Conservation (phyloP, 2,888 invertebrate genomes). For the Luperina nickerlii region DNA sequence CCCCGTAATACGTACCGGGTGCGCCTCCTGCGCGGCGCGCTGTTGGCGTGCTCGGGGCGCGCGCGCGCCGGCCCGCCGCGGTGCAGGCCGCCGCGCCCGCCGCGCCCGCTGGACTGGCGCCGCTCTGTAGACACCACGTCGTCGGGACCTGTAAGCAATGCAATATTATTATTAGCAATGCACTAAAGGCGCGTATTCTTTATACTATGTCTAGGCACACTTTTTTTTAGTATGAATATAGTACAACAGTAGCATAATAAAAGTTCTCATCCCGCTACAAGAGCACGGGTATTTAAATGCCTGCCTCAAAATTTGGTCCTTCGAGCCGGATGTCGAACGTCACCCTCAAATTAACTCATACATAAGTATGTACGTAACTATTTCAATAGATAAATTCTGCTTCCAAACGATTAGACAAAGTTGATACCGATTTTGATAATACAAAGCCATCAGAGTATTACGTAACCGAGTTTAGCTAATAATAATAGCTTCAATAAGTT, state of each 20-base stretch:
- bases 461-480: background rate
- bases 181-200: background rate
- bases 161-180: background rate
- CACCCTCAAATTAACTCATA: background rate
- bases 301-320: background rate
- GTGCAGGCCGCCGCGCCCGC: conserved; percentile 78
- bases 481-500: too few relatives aligned
- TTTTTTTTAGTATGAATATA: background rate
- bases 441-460: background rate
- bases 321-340: background rate
- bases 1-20: conserved; percentile 74
- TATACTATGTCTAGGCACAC: background rate
- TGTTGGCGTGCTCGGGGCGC: conserved; percentile 83
- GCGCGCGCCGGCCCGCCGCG: conserved; percentile 78
- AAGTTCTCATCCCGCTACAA: background rate
- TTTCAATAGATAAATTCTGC: background rate
- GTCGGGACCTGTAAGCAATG: conserved; percentile 80
- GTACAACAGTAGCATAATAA: background rate
- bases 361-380: background rate
- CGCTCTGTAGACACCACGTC: conserved; percentile 80
- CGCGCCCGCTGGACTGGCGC: conserved; percentile 83
- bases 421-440: background rate
- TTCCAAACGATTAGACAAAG: background rate
- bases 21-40: conserved; percentile 91
- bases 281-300: background rate